Base-by-base conservation (phyloP, 2,888 invertebrate genomes). In the Drosophila birchii region DNA sequence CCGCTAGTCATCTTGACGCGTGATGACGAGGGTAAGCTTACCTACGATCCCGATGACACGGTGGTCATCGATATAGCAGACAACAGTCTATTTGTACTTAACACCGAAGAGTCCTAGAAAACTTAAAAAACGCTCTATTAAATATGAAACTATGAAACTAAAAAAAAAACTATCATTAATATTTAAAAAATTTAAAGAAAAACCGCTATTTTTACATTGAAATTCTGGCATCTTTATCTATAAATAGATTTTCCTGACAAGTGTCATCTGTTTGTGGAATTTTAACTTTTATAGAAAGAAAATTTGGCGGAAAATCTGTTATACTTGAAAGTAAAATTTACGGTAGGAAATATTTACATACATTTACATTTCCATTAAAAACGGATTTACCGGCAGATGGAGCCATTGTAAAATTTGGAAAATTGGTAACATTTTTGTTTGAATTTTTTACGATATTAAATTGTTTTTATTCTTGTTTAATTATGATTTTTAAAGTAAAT, bases 1-100 rank as follows among this genome's bases (percentile, higher is more conserved):
- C 51, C 51, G 14, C 51, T 51, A 4, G 20, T 51, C 9, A 51
- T 51, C 8, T 9, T 51, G 14, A 51, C 51, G 20, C 20, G 51
- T 14, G 49, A 49, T 18, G 49, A 18, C 14, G 49, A 49, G 8
- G 49, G 49, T 8, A 49, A 14, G 14, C 32, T 32, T 4, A 32
- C 49, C 4, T 49, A 49, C 18, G 32, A 49, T 32, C 49, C 49
- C 14, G 18, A 49, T 0, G 49, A 49, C 32, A 12, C 32, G 7
- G 49, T 49, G 18, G 12, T 18, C 14, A 18, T 49, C 14, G 49
- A 49, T 12, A 49, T 49, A 3, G 32, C 18, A 1, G 49, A 49
- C 32, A 18, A 8, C 2, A 34, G 20, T 34, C 8, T 51, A 8
- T 51, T 16, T 34, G 34, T 51, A 0, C 51, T 51, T 0, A 51